Evolutionary conservation across 2,113 vertebrate genomes (phyloP).

Genomic region (Psephotus haematonotus): DNA sequence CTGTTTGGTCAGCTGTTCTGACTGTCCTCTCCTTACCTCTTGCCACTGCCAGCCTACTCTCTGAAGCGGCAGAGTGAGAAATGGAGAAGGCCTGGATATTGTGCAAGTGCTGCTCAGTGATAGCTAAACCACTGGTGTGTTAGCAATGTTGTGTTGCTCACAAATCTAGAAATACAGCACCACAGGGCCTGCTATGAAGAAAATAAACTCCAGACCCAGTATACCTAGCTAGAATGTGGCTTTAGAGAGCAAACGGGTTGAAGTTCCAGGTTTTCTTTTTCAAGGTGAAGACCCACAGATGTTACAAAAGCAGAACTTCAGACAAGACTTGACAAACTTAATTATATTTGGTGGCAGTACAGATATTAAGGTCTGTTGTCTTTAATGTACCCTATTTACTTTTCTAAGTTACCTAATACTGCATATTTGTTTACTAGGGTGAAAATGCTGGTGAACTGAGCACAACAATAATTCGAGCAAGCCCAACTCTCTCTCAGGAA

Average conservation of each 20-base stretch:
- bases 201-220: not conserved
- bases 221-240: not conserved
- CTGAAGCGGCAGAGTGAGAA: not conserved
- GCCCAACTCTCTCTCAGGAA: constrained; percentile 80
- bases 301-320: not conserved
- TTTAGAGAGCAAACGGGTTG: not conserved
- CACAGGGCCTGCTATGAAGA: not conserved
- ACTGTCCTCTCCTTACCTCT: not conserved
- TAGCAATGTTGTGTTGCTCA: not conserved
- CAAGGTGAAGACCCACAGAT: not conserved
- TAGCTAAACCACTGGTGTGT: not conserved
- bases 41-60: not conserved
- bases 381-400: not conserved
- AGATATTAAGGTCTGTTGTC: not conserved
- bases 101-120: not conserved
- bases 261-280: not conserved
- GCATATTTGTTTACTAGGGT: constrained; percentile 66
- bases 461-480: constrained; percentile 89
- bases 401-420: not conserved
- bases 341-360: not conserved
- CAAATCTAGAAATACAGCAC: not conserved
- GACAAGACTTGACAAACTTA: not conserved
- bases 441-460: constrained; percentile 82
- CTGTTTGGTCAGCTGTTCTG: not conserved
- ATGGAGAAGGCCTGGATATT: not conserved